phyloP scores from a whole-genome alignment of 2,113 vertebrate species.

The Apteryx mantelli region DNA sequence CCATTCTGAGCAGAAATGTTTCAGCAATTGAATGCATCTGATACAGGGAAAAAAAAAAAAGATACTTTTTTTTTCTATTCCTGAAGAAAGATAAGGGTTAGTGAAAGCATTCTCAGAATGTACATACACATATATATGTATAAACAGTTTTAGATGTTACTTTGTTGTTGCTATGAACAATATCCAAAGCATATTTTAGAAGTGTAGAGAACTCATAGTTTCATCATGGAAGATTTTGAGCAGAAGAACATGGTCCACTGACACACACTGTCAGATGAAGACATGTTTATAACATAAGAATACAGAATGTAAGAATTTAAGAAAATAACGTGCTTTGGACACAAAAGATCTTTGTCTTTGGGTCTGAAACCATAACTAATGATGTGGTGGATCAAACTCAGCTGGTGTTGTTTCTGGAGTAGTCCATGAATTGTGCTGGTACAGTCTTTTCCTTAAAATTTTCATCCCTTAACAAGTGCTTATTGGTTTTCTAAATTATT shows the following conservation, averaged over 20 bases:
- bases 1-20: not conserved
- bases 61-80: not conserved
- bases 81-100: not conserved
- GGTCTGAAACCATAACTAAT: not conserved
- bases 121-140: not conserved
- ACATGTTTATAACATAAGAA: not conserved
- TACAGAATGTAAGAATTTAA: not conserved
- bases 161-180: not conserved
- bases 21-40: not conserved
- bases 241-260: not conserved
- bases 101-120: not conserved
- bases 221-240: not conserved
- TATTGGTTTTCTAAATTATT: not conserved
- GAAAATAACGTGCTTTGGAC: not conserved
- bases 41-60: not conserved
- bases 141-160: not conserved
- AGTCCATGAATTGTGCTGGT: not conserved
- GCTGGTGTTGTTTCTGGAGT: not conserved
- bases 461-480: not conserved
- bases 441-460: not conserved
- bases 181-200: not conserved
- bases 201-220: not conserved
- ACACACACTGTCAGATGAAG: not conserved
- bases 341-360: not conserved
- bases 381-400: not conserved